Percentiles rank a stretch among this genome's conserved stretches.
phyloP scores from a whole-genome alignment of 2,113 vertebrate species.

The Notarius lentiginosus region DNA sequence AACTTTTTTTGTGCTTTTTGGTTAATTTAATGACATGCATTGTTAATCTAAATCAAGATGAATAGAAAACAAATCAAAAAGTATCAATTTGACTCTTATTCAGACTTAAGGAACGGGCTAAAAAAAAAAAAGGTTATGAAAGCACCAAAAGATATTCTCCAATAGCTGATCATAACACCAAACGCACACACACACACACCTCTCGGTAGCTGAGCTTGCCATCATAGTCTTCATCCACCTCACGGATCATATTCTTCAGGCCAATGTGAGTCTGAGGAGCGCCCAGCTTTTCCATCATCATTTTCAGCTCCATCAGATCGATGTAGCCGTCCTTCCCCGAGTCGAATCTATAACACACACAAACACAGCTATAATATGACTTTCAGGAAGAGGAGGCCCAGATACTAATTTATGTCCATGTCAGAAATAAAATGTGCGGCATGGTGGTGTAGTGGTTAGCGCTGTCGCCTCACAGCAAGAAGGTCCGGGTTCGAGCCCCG shows the following conservation, averaged over 20 bases:
- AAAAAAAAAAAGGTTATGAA: neutral
- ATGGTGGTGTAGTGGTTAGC: too few relatives aligned
- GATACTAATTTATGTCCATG: neutral
- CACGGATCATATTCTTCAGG: slow-evolving; percentile 96
- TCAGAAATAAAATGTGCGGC: neutral
- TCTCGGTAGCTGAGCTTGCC: slow-evolving; percentile 93
- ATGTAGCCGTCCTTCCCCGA: slow-evolving; percentile 86
- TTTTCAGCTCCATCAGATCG: slow-evolving; percentile 94
- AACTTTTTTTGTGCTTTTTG: neutral
- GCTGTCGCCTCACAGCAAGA: too few relatives aligned
- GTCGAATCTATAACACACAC: slow-evolving; percentile 62
- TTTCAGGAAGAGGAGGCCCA: neutral
- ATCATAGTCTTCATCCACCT: slow-evolving; percentile 94
- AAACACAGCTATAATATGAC: neutral
- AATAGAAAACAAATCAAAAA: neutral
- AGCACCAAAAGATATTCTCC: neutral
- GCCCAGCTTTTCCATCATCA: slow-evolving; percentile 96
- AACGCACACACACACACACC: slow-evolving; percentile 39
- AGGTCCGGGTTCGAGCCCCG: too few relatives aligned
- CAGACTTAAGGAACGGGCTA: neutral
- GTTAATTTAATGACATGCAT: neutral
- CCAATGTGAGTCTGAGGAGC: slow-evolving; percentile 92
- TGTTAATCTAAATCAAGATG: neutral
- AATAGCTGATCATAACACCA: neutral
- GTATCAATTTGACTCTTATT: neutral